These are phyloP conservation scores for Melieria crassipennis DNA, from an alignment of 2,888 invertebrate genomes.

Conservation along the genomic window DNA sequence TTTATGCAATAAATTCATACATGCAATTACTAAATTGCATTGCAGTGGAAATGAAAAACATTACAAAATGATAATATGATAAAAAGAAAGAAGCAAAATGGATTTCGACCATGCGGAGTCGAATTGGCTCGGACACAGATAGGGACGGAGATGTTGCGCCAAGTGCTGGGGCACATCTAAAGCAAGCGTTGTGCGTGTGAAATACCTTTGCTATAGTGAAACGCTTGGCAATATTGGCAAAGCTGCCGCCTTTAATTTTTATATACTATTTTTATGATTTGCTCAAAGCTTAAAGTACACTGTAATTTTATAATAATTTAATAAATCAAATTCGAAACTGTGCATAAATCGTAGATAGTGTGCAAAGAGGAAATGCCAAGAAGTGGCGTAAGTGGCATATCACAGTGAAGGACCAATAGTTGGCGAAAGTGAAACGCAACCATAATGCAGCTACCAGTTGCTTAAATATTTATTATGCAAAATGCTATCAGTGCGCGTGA, in stretches of 20 bases:
- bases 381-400: not conserved
- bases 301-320: slow-evolving; percentile 28
- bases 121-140: too few relatives aligned
- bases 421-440: too few relatives aligned
- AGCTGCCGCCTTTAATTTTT: slow-evolving; percentile 27
- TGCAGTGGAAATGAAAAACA: slow-evolving; percentile 2
- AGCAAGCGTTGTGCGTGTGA: slow-evolving; percentile 6
- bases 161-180: not conserved
- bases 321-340: slow-evolving; percentile 25
- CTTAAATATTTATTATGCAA: too few relatives aligned
- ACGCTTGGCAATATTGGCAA: slow-evolving; percentile 25
- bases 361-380: slow-evolving; percentile 1
- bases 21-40: slow-evolving; percentile 20
- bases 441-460: too few relatives aligned
- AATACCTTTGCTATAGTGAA: slow-evolving; percentile 15
- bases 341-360: slow-evolving; percentile 20
- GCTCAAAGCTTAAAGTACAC: slow-evolving; percentile 36
- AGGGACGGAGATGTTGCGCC: too few relatives aligned
- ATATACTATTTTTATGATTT: slow-evolving; percentile 32
- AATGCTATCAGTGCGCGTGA: too few relatives aligned
- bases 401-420: too few relatives aligned
- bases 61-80: slow-evolving; percentile 6
- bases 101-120: too few relatives aligned
- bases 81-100: slow-evolving; percentile 3
- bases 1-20: slow-evolving; percentile 8